These are phyloP conservation scores for Asteroscopus sphinx DNA, from an alignment of 2,888 invertebrate species.

Conservation along the genomic window DNA sequence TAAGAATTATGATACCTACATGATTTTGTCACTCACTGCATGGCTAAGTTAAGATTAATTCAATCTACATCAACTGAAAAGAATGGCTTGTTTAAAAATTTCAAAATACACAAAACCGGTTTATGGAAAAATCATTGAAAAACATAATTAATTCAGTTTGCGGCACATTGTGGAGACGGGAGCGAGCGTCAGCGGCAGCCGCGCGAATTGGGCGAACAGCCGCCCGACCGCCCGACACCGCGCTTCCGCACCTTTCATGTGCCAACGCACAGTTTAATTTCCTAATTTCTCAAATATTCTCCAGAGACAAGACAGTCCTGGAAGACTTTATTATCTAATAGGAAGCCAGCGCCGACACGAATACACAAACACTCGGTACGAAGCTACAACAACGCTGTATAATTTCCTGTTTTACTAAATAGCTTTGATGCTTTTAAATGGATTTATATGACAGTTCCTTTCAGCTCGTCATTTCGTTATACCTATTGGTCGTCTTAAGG, in stretches of 20 bases:
- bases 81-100: neutral
- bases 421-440: conserved; percentile 82
- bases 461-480: conserved; percentile 61
- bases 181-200: conserved; percentile 61
- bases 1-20: no score
- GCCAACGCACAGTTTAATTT: conserved; percentile 83
- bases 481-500: conserved; percentile 24
- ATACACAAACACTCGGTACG: conserved; percentile 73
- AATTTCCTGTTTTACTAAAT: conserved; percentile 87
- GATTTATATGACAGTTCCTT: conserved; percentile 72
- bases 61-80: neutral
- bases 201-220: conserved; percentile 51
- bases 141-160: conserved; percentile 59
- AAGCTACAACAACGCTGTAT: conserved; percentile 78
- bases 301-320: conserved; percentile 78
- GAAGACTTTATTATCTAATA: conserved; percentile 85
- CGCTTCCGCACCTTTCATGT: conserved; percentile 82
- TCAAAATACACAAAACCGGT: conserved; percentile 12
- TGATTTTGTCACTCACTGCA: no score
- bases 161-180: conserved; percentile 43
- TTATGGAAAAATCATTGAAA: conserved; percentile 33
- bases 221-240: conserved; percentile 57
- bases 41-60: neutral
- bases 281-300: conserved; percentile 85
- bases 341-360: conserved; percentile 81